Percentiles rank a stretch among this genome's conserved stretches.
Evolutionary conservation across 2,113 vertebrate genomes (phyloP).

Genomic region (Colius striatus): DNA sequence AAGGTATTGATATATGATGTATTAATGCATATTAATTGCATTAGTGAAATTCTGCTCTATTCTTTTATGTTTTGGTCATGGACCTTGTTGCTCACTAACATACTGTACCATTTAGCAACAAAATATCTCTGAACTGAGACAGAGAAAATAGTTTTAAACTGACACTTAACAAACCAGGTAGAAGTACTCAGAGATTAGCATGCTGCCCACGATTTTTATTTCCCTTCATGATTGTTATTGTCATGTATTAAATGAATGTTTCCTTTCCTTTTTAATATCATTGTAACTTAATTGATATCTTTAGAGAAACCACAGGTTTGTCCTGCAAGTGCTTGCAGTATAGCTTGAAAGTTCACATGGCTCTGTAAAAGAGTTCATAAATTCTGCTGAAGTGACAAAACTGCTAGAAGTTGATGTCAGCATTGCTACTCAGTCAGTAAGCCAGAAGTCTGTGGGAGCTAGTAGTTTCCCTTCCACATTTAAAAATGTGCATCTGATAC

Average conservation of each 20-base stretch:
- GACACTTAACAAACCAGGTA: neutral
- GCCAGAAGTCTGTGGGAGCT: neutral
- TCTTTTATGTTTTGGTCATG: neutral
- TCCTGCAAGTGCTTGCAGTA: neutral
- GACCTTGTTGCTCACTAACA: neutral
- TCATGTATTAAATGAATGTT: neutral
- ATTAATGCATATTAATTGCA: neutral
- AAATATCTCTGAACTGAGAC: neutral
- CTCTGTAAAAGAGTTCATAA: accelerated
- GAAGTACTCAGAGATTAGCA: neutral
- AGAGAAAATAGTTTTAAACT: neutral
- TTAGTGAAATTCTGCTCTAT: neutral
- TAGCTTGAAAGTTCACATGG: neutral
- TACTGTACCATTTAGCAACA: neutral
- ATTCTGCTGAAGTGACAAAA: neutral
- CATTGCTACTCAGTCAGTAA: neutral
- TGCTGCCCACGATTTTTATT: neutral
- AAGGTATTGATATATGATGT: neutral
- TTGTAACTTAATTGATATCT: neutral
- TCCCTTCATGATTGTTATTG: neutral
- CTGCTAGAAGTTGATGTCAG: neutral
- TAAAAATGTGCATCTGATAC: neutral
- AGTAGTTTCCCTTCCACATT: neutral
- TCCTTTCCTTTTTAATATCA: neutral
- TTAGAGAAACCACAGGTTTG: neutral